Evolutionary conservation across 1,140 invertebrate genomes (phyloP).

Genomic region (Plodia interpunctella): DNA sequence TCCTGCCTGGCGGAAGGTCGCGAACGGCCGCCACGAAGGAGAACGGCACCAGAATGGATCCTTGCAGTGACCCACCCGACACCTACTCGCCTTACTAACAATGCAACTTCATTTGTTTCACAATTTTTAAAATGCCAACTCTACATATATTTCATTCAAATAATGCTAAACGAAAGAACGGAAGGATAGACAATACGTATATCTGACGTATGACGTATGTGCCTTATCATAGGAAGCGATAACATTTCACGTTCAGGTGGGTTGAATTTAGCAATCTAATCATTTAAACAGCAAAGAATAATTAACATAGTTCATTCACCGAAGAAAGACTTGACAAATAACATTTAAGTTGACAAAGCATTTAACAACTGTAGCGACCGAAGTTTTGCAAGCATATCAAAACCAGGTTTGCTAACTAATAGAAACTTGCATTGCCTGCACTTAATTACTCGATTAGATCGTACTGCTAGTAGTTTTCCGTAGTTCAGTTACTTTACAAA

Average conservation of each 20-base stretch:
- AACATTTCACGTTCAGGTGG: conserved; percentile 29
- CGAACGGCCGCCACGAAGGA: conserved; percentile 55
- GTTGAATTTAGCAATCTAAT: conserved; percentile 48
- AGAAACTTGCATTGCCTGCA: conserved; percentile 33
- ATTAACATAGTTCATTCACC: conserved; percentile 56
- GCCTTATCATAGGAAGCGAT: conserved; percentile 11
- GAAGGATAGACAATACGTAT: background rate
- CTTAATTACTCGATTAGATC: conserved; percentile 31
- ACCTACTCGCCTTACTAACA: conserved; percentile 27
- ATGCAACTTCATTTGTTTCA: conserved; percentile 17
- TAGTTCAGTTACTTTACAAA: conserved; percentile 25
- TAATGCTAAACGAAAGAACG: background rate
- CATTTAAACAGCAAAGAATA: conserved; percentile 38
- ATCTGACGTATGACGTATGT: conserved; percentile 26
- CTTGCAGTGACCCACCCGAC: conserved; percentile 54
- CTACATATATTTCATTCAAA: background rate
- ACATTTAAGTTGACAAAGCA: background rate
- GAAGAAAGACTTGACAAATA: conserved; percentile 20
- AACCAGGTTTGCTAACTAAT: conserved; percentile 13
- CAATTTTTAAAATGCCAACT: conserved; percentile 1
- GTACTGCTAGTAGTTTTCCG: conserved; percentile 25
- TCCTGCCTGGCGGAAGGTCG: conserved; percentile 63
- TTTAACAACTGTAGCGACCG: background rate
- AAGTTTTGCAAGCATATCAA: conserved; percentile 32
- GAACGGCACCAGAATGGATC: conserved; percentile 68